Percentiles rank a stretch among this genome's conserved stretches.
Evolutionary conservation across 1,140 invertebrate species (phyloP).

Genomic region (Bombus picipes): DNA sequence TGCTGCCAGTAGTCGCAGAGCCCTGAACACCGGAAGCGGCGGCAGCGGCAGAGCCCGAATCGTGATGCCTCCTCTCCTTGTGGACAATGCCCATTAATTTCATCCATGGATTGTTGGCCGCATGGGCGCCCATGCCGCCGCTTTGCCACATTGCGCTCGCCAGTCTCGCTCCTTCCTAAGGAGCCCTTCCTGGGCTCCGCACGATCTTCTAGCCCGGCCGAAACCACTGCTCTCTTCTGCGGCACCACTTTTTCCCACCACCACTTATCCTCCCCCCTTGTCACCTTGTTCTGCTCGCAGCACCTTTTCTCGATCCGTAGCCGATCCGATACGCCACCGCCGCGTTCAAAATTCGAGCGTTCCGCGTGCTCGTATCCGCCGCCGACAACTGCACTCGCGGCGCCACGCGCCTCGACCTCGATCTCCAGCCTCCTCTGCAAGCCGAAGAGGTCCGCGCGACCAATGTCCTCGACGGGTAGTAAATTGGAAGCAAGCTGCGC

Average conservation of each 20-base stretch:
- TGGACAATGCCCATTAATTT: conserved; percentile 92
- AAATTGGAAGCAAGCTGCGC: neutral
- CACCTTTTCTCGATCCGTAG: neutral
- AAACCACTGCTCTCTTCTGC: conserved; percentile 23
- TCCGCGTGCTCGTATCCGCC: neutral
- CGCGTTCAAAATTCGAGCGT: neutral
- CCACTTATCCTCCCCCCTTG: conserved; percentile 19
- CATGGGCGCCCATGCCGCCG: conserved; percentile 89
- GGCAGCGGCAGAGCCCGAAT: conserved; percentile 83
- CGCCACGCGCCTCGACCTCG: neutral
- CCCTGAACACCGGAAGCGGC: conserved; percentile 81
- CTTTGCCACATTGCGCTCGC: conserved; percentile 89
- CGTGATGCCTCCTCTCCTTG: conserved; percentile 87
- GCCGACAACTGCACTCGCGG: neutral
- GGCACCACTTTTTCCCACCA: conserved; percentile 32
- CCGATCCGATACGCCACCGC: neutral
- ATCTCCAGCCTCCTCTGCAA: neutral
- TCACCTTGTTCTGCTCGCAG: neutral
- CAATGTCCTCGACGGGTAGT: neutral
- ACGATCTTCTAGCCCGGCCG: conserved; percentile 33
- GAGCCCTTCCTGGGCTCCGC: conserved; percentile 75
- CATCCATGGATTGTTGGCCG: conserved; percentile 91
- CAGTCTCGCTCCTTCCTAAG: conserved; percentile 73
- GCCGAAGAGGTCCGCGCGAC: neutral
- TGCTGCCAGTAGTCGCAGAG: conserved; percentile 82